A percentile compares a stretch with the other conserved stretches of the same genome.
These are phyloP conservation scores for Lasioglossum albipes DNA, from an alignment of 1,140 invertebrate species.

Conservation along the genomic window DNA sequence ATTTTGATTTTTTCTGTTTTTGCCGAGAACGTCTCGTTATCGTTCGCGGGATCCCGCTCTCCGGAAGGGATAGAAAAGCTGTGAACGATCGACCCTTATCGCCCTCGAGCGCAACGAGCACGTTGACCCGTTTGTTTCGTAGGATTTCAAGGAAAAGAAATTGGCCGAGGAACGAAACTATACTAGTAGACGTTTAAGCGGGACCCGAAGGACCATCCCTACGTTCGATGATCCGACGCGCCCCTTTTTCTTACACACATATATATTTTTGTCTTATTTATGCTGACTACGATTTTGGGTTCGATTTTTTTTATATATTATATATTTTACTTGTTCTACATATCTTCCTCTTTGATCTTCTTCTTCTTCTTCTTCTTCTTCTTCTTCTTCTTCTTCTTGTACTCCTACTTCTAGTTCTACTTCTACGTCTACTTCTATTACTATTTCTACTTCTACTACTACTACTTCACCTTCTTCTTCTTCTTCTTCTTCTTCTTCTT, in stretches of 20 bases:
- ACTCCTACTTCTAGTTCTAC: too few species aligned
- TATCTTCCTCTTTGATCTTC: not conserved
- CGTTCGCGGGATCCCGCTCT: not conserved
- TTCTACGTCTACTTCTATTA: too few species aligned
- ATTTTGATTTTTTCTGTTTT: not conserved
- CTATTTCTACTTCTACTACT: too few species aligned
- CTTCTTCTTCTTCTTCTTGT: not conserved
- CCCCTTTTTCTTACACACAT: not conserved
- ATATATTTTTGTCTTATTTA: slow-evolving; percentile 23
- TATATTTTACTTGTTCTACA: not conserved
- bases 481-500: not conserved
- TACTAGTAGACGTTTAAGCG: slow-evolving; percentile 15
- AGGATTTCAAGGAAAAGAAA: not conserved
- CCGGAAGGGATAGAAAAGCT: too few species aligned
- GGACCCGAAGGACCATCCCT: not conserved
- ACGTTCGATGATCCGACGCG: not conserved
- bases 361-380: too few species aligned
- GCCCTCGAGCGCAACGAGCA: not conserved
- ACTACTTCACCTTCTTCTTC: too few species aligned
- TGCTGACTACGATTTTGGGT: slow-evolving; percentile 36
- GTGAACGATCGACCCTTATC: not conserved
- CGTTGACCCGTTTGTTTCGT: not conserved
- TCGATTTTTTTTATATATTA: slow-evolving; percentile 10
- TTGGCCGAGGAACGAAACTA: slow-evolving; percentile 19
- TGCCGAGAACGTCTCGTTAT: not conserved